Evolutionary conservation across 2,888 invertebrate species (phyloP), one percentile per base, ranked within the genome.

Genomic region (Sinodicranocentrus sp.): DNA sequence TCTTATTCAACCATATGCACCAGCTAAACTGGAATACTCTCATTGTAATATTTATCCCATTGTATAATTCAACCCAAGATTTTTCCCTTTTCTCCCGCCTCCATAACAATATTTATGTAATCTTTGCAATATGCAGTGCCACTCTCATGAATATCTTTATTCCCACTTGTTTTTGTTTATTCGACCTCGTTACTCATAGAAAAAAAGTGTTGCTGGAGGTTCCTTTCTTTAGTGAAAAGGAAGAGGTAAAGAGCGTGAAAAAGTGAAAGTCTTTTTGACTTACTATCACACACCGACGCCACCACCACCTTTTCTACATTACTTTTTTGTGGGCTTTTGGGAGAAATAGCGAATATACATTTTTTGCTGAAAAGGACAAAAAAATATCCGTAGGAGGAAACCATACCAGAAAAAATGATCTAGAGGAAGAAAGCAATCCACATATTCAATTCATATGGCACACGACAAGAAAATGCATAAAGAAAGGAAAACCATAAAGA

Each of bases 401-500:
- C 21, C 59, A 59, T 19, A 63, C 2, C 63, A 33, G 19, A 15
- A 39, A 28, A 39, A 44, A 67, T 59, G 48, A 48, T 48, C 5
- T 48, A 48, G 8, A 8, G 13, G 61, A 1, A 61, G 13, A n/a
- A 25, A 25, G 33, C 52, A 6, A 23, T 43, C 43, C 67, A 19
- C 13, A 10, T 39, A 44, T 43, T 21, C 67, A 43, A 13, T 43
- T 43, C 44, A 43, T 21, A 67, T 44, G 67, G 67, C 67, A 67
- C 67, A 67, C 67, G 67, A 67, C 67, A 67, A 19, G 59, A 61
- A 61, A 61, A 61, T 17, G 59, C 59, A 59, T 61, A 48, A 28
- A 61, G 23, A 61, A 21, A 67, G 67, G 44, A 67, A n/a, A 44
- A 67, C 67, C 25, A 67, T 67, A 67, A 67, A 67, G 10, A 65